phyloP scores from a whole-genome alignment of 2,888 invertebrate species.

The Ophion obscuratus region DNA sequence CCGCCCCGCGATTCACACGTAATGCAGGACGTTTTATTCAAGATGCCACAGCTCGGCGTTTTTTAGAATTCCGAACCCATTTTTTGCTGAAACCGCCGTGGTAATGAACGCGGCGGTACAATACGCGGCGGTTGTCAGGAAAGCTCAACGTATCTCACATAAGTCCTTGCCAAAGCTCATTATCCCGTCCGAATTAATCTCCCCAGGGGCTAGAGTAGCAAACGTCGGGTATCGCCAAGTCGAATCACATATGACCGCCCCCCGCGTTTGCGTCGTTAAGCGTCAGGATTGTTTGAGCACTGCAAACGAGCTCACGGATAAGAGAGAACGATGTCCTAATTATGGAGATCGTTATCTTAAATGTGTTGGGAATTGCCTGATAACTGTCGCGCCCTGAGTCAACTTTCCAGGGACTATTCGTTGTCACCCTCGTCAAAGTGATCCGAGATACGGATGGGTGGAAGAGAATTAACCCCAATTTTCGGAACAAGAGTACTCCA shows the following conservation, averaged over 20 bases:
- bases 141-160: too few species aligned
- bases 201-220: not conserved
- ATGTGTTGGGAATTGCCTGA: slow-evolving; percentile 13
- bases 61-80: too few species aligned
- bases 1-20: too few species aligned
- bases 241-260: not conserved
- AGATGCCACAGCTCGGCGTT: too few species aligned
- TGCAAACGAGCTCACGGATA: slow-evolving; percentile 32
- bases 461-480: not conserved
- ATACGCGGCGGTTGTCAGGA: too few species aligned
- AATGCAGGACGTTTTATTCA: too few species aligned
- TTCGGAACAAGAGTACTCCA: not conserved
- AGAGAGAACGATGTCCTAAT: slow-evolving; percentile 47
- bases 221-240: not conserved
- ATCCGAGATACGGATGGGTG: slow-evolving; percentile 15
- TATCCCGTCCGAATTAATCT: too few species aligned
- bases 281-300: slow-evolving; percentile 29
- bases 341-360: slow-evolving; percentile 42
- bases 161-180: too few species aligned
- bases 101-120: too few species aligned
- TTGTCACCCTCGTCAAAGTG: not conserved
- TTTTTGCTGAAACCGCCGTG: too few species aligned
- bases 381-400: slow-evolving; percentile 19
- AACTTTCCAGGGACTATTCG: not conserved
- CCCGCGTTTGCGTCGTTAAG: not conserved